Evolutionary conservation across 2,888 invertebrate genomes (phyloP), one percentile per base, ranked within the genome.

Genomic region (Leucania comma): DNA sequence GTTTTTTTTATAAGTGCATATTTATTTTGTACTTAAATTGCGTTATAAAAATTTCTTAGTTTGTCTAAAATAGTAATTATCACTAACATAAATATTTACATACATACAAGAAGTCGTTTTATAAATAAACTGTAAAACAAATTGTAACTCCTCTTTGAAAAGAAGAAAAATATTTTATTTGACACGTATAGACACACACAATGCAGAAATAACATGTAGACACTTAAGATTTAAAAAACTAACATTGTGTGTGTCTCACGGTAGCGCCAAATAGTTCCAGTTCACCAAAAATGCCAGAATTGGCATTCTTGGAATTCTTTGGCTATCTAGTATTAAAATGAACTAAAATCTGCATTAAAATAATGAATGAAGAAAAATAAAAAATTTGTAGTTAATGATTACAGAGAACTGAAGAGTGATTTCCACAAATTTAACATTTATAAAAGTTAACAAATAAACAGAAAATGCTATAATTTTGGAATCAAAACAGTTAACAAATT

Each of bases 1-100:
- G 48, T 80, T 64, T 58, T 48, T 58, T 64, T 26, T 50, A 32
- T 51, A 82, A 69, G 78, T 85, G 86, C 74, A 81, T 80, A 70
- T 88, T 86, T 87, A 89, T 88, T 89, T 89, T 87, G 87, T 88
- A 89, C 87, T 89, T 83, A 82, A 78, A 78, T 81, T 80, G 78
- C 77, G 69, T 82, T 89, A 89, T 68, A 89, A 88, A 89, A 88
- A 26, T 66, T 68, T 38, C 57, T 75, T 62, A 62, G 20, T 67
- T 64, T 54, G 38, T 76, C 51, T 73, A 56, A 48, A 48, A 51
- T 71, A 48, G 20, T 71, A 42, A 42, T 42, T 42, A 74, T 63
- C 71, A 63, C 58, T 74, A 71, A 78, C 61, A 76, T 74, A 72
- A 53, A 78, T 87, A 87, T 87, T 83, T 89, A 88, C 86, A 89